Evolutionary conservation across 2,888 invertebrate species (phyloP).

Genomic region (Ichneumoninae sp.): DNA sequence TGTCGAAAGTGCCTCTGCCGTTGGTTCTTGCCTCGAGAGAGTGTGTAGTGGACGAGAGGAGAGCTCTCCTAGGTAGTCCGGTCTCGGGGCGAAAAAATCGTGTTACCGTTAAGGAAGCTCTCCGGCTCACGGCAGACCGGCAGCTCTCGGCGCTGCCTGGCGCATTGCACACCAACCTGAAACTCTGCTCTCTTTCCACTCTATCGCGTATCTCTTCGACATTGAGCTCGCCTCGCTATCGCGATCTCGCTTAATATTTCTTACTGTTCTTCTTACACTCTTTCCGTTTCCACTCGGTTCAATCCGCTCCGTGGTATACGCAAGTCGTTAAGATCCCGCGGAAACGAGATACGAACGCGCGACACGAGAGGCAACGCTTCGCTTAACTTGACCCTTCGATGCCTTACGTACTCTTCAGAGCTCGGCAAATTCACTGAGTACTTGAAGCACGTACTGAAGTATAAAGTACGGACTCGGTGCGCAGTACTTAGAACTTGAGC

Average conservation of each 20-base stretch:
- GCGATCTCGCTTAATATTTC: constrained; percentile 42
- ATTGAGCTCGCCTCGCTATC: constrained; percentile 24
- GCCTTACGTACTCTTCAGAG: too few species aligned
- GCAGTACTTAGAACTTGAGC: too few species aligned
- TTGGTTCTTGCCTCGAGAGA: constrained; percentile 21
- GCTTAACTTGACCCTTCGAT: not conserved
- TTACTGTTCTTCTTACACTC: constrained; percentile 14
- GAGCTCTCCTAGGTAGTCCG: constrained; percentile 39
- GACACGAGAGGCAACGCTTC: constrained; percentile 32
- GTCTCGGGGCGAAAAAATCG: constrained; percentile 47
- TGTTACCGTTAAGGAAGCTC: constrained; percentile 79
- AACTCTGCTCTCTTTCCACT: constrained; percentile 55
- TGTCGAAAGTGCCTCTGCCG: constrained; percentile 40
- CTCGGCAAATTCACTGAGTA: too few species aligned
- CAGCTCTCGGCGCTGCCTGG: constrained; percentile 12
- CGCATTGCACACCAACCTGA: constrained; percentile 35
- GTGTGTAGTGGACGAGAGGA: not conserved
- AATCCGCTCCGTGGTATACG: not conserved
- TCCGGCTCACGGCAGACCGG: constrained; percentile 17
- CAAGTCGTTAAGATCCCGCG: constrained; percentile 8
- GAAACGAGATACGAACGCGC: constrained; percentile 26
- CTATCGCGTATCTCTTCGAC: constrained; percentile 36
- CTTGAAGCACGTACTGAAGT: too few species aligned
- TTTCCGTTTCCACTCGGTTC: constrained; percentile 23
- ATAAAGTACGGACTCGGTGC: too few species aligned